These are phyloP conservation scores for Argyresthia goedartella DNA, from an alignment of 2,888 invertebrate species.

Conservation along the genomic window DNA sequence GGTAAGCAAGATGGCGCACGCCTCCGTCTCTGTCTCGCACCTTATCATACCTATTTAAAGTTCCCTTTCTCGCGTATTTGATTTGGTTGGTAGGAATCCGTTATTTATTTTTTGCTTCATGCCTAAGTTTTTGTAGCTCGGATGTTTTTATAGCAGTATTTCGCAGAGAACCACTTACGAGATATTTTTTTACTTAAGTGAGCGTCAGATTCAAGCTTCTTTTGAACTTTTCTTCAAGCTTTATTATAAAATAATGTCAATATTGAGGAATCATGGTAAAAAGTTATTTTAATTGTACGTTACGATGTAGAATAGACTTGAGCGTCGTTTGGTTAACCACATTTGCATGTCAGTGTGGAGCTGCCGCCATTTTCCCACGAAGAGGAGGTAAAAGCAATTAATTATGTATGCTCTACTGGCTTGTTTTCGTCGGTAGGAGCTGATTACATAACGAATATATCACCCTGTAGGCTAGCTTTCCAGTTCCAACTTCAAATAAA, in stretches of 20 bases:
- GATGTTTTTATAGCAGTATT: constrained; percentile 43
- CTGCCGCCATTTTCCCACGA: constrained; percentile 19
- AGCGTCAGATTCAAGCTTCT: background rate
- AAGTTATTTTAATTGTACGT: too few species aligned
- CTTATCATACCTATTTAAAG: constrained; percentile 19
- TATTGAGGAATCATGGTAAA: too few species aligned
- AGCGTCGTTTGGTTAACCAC: too few species aligned
- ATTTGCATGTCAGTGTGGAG: too few species aligned
- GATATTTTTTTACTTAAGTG: too few species aligned
- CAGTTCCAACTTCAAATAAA: constrained; percentile 15
- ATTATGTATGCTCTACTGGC: constrained; percentile 37
- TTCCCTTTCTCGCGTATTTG: constrained; percentile 36
- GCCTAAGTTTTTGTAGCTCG: constrained; percentile 30
- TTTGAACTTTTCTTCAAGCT: background rate
- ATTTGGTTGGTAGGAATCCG: constrained; percentile 38
- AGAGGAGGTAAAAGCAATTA: constrained; percentile 37
- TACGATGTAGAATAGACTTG: too few species aligned
- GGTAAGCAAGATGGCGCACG: constrained; percentile 51
- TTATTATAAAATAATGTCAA: too few species aligned
- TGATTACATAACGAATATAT: constrained; percentile 32
- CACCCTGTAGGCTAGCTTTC: constrained; percentile 30
- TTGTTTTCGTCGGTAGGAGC: constrained; percentile 28
- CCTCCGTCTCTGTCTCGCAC: constrained; percentile 37
- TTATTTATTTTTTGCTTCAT: constrained; percentile 45
- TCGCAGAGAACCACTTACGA: constrained; percentile 27